Evolutionary conservation across 1,140 invertebrate genomes (phyloP).

Genomic region (Zaprionus ghesquierei): DNA sequence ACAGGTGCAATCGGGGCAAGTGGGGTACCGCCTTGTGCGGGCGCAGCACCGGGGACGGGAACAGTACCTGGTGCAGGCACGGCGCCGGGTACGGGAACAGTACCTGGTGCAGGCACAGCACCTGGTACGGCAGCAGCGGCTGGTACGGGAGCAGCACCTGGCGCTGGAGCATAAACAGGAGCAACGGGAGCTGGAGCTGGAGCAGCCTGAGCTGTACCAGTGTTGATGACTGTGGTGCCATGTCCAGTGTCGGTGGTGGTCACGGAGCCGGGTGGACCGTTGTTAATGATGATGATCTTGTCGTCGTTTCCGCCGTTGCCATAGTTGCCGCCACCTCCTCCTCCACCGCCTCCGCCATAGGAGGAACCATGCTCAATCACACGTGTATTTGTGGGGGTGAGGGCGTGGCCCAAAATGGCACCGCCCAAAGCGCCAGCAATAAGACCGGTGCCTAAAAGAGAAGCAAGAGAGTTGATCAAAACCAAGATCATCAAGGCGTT

Average conservation of each 20-base stretch:
- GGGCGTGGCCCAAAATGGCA: constrained; percentile 68
- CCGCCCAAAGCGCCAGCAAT: constrained; percentile 73
- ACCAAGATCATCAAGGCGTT: background rate
- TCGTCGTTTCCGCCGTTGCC: constrained; percentile 55
- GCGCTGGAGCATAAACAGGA: constrained; percentile 72
- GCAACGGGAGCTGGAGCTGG: constrained; percentile 63
- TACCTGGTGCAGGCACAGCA: constrained; percentile 43
- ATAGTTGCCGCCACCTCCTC: constrained; percentile 35
- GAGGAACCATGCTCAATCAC: constrained; percentile 55
- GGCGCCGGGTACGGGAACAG: constrained; percentile 73
- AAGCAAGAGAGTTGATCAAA: background rate
- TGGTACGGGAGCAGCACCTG: constrained; percentile 30
- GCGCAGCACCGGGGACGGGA: constrained; percentile 77
- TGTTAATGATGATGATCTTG: constrained; percentile 79
- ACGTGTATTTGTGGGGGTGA: constrained; percentile 67
- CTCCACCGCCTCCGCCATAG: constrained; percentile 26
- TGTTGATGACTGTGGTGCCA: constrained; percentile 70
- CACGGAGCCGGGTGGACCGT: constrained; percentile 74
- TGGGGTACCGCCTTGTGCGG: constrained; percentile 67
- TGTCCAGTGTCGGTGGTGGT: constrained; percentile 62
- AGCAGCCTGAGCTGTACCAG: constrained; percentile 51
- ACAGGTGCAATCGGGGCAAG: constrained; percentile 33
- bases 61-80: constrained; percentile 60
- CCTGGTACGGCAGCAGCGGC: constrained; percentile 46
- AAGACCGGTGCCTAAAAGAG: constrained; percentile 69